These are phyloP conservation scores for Microctenopoma lineatum DNA, from an alignment of 2,797 vertebrate species.

Conservation along the genomic window DNA sequence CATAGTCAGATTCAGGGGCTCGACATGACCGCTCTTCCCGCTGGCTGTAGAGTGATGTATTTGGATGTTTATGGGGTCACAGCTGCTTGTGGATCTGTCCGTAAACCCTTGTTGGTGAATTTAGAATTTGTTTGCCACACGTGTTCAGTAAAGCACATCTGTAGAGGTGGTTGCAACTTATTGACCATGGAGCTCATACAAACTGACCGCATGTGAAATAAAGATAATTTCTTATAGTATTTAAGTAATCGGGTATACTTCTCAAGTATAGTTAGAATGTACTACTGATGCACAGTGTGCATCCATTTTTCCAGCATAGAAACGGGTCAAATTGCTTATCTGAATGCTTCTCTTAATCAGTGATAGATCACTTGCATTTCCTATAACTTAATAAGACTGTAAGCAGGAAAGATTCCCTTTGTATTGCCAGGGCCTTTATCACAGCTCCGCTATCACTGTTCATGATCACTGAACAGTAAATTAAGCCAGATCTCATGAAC, in stretches of 20 bases:
- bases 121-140: background rate
- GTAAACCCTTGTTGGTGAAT: constrained; percentile 4
- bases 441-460: background rate
- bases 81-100: constrained; percentile 34
- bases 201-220: background rate
- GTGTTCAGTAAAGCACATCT: background rate
- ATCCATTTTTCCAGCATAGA: too few species aligned
- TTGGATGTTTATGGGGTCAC: constrained; percentile 40
- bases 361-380: too few species aligned
- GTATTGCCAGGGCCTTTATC: background rate
- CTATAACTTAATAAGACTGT: too few species aligned
- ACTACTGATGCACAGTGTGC: too few species aligned
- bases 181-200: background rate
- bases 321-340: too few species aligned
- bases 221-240: too few species aligned
- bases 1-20: constrained; percentile 43
- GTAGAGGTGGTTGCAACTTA: background rate
- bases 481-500: background rate
- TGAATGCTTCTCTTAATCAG: too few species aligned
- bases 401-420: background rate
- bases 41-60: constrained; percentile 35
- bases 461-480: background rate
- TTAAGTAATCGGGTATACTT: too few species aligned
- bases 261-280: too few species aligned
- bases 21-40: constrained; percentile 28